A percentile compares a stretch with the other conserved stretches of the same genome.
These are phyloP conservation scores for Drosophila quinaria DNA, from an alignment of 2,888 invertebrate genomes.

Conservation along the genomic window DNA sequence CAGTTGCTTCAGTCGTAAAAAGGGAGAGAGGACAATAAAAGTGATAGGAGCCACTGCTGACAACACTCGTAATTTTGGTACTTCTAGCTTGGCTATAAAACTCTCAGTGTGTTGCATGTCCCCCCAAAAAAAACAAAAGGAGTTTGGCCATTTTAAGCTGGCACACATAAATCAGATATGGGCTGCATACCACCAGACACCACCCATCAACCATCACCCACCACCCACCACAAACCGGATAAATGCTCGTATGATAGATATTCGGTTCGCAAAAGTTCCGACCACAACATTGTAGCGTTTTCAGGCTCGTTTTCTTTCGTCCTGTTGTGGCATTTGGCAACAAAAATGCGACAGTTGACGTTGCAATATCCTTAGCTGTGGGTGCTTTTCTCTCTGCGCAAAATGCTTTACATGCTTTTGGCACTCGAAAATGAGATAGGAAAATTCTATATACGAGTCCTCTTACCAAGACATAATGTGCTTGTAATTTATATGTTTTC, in stretches of 20 bases:
- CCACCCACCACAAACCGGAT: neutral
- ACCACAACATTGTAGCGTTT: conserved; percentile 52
- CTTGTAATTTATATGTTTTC: conserved; percentile 50
- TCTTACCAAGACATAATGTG: conserved; percentile 21
- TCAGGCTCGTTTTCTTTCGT: neutral
- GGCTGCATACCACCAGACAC: neutral
- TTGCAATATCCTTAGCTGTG: conserved; percentile 6
- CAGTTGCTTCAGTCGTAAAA: conserved; percentile 37
- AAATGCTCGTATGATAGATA: conserved; percentile 1
- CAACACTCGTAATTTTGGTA: conserved; percentile 16
- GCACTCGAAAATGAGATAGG: conserved; percentile 41
- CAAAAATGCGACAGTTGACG: conserved; percentile 22
- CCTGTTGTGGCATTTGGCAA: conserved; percentile 42
- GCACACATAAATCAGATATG: conserved; percentile 47
- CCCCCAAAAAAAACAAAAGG: conserved; percentile 3
- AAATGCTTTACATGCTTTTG: conserved; percentile 55
- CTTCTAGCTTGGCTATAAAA: conserved; percentile 30
- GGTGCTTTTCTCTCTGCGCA: conserved; percentile 27
- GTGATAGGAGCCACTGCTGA: conserved; percentile 30
- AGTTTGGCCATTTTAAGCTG: conserved; percentile 15
- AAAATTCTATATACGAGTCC: neutral
- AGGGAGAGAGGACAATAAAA: conserved; percentile 28
- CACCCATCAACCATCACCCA: neutral
- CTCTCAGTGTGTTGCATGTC: conserved; percentile 5
- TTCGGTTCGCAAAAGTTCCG: conserved; percentile 33